Evolutionary conservation across 2,888 invertebrate species (phyloP).

Genomic region (Drosophila lutescens): DNA sequence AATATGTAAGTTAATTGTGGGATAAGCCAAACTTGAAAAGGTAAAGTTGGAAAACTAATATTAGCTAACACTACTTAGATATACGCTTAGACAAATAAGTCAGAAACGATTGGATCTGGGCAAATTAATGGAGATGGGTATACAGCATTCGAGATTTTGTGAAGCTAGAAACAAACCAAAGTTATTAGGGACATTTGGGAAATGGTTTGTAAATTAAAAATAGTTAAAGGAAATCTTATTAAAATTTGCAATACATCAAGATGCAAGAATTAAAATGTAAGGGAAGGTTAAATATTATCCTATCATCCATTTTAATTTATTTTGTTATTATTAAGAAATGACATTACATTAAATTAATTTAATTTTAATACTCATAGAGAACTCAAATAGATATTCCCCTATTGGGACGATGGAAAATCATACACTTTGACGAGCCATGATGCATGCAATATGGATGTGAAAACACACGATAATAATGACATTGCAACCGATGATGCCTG

Average conservation of each 20-base stretch:
- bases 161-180: neutral
- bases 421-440: neutral
- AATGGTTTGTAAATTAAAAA: no score
- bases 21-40: slow-evolving; percentile 3
- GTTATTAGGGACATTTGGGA: no score
- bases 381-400: no score
- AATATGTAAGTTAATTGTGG: slow-evolving; percentile 14
- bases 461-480: slow-evolving; percentile 34
- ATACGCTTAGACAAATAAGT: neutral
- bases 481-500: slow-evolving; percentile 34
- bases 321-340: no score
- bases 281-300: no score
- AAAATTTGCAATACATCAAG: no score
- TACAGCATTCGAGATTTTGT: neutral
- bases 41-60: slow-evolving; percentile 3
- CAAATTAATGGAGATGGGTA: neutral
- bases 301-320: no score
- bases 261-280: no score
- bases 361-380: neutral
- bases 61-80: neutral
- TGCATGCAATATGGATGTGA: slow-evolving; percentile 8
- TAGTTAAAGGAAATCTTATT: no score
- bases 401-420: neutral
- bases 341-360: neutral
- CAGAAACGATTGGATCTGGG: neutral